Evolutionary conservation across 2,113 vertebrate species (phyloP).

Genomic region (Antigone vipio): DNA sequence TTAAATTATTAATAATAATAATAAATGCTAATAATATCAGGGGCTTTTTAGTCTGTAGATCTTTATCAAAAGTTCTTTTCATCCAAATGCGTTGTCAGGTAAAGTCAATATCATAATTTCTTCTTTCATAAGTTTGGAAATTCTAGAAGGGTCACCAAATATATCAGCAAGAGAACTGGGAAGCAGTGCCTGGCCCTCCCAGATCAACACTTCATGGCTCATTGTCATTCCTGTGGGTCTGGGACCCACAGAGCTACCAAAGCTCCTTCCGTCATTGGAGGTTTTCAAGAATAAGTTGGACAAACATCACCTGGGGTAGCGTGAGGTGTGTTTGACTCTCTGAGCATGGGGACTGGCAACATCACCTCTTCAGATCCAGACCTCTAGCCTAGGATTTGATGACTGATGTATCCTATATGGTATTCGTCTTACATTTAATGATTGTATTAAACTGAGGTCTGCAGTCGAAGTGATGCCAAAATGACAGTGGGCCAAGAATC

Average conservation of each 20-base stretch:
- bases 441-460: slow-evolving; percentile 16
- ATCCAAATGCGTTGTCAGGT: not conserved
- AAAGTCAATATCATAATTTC: not conserved
- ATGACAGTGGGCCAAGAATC: not conserved
- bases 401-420: not conserved
- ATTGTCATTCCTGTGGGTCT: not conserved
- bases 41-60: not conserved
- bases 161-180: not conserved
- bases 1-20: not conserved
- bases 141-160: not conserved
- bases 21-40: not conserved
- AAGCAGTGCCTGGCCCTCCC: not conserved
- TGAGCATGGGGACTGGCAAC: not conserved
- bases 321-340: not conserved
- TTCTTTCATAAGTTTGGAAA: not conserved
- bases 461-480: not conserved
- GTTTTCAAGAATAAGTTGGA: not conserved
- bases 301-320: not conserved
- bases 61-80: not conserved
- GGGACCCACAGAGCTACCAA: not conserved
- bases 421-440: not conserved
- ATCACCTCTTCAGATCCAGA: not conserved
- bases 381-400: not conserved
- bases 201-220: not conserved
- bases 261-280: not conserved